phyloP scores from a whole-genome alignment of 2,797 vertebrate species.

The Nyctalus aviator region DNA sequence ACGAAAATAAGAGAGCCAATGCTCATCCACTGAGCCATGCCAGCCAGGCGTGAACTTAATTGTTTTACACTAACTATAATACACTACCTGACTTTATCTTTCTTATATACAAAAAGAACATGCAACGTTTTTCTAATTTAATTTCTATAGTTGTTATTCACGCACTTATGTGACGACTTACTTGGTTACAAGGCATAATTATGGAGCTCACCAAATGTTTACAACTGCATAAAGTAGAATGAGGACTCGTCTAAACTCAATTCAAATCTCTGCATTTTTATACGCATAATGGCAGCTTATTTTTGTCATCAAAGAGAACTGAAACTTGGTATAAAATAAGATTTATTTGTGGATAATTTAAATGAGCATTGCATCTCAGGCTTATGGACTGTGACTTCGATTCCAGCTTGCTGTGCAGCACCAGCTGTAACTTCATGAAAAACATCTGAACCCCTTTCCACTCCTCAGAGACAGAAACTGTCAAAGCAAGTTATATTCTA shows the following conservation, averaged over 20 bases:
- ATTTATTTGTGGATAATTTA: slow-evolving; percentile 66
- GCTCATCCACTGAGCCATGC: too few relatives aligned
- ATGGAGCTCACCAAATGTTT: slow-evolving; percentile 67
- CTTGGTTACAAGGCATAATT: slow-evolving; percentile 61
- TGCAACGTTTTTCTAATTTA: slow-evolving; percentile 41
- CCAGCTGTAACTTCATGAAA: slow-evolving; percentile 73
- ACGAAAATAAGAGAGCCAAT: slow-evolving; percentile 43
- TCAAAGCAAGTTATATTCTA: neutral
- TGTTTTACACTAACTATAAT: neutral
- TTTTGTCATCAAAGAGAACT: slow-evolving; percentile 76
- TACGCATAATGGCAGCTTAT: slow-evolving; percentile 68
- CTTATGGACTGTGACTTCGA: slow-evolving; percentile 23
- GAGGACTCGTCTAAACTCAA: slow-evolving; percentile 54
- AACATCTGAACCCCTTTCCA: slow-evolving; percentile 25
- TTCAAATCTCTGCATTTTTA: slow-evolving; percentile 74
- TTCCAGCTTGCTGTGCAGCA: neutral
- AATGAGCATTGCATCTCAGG: slow-evolving; percentile 42
- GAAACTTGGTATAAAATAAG: slow-evolving; percentile 71
- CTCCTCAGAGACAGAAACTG: neutral
- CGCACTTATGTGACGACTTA: slow-evolving; percentile 33
- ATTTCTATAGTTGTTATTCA: slow-evolving; percentile 55
- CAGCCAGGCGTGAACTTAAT: too few relatives aligned
- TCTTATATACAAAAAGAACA: slow-evolving; percentile 39
- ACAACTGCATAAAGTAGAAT: slow-evolving; percentile 67
- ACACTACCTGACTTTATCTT: slow-evolving; percentile 11